Conservation (phyloP, 2,888 invertebrate species). For the Nephrotoma guestfalica region DNA sequence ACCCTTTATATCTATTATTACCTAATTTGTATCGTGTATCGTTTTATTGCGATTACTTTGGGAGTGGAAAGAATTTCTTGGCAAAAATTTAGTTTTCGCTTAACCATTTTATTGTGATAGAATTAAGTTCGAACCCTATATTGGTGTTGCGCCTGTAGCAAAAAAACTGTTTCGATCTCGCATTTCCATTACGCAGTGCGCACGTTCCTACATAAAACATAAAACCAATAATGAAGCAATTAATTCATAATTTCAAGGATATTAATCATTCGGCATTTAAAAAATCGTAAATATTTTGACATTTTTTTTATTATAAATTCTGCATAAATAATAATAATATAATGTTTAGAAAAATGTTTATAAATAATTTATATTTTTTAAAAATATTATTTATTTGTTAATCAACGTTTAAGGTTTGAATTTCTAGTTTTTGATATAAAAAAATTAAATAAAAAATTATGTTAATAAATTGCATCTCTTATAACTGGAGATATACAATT, state of each 20-base stretch:
- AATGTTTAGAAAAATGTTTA: neutral
- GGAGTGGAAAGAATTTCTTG: no score
- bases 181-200: neutral
- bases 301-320: neutral
- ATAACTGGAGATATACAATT: neutral
- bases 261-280: neutral
- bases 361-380: neutral
- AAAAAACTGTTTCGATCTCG: neutral
- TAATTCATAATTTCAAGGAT: neutral
- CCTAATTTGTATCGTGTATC: accelerated
- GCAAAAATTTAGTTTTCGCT: no score
- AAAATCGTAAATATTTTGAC: neutral
- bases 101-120: no score
- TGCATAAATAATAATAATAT: neutral
- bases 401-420: neutral
- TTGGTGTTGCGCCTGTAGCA: no score
- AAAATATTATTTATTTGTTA: neutral
- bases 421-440: neutral
- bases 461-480: neutral
- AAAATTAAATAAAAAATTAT: neutral
- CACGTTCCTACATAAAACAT: neutral
- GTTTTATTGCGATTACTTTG: no score
- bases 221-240: neutral
- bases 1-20: no score
- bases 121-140: no score